Evolutionary conservation across 2,888 invertebrate species (phyloP).

Genomic region (Drosophila helvetica): DNA sequence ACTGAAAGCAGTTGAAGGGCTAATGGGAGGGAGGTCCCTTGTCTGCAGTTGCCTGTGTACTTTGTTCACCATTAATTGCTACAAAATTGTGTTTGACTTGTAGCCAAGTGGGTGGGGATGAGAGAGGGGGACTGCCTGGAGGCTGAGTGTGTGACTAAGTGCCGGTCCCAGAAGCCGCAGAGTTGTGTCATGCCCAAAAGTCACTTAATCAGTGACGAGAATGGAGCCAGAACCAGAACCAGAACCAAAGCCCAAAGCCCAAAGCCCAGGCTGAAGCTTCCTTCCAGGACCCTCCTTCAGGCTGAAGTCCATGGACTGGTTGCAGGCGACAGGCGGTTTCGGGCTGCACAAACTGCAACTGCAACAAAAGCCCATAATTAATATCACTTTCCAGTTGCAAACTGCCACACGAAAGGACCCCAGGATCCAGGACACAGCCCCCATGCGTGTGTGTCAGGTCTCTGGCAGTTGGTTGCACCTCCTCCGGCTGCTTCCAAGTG

Average conservation of each 20-base stretch:
- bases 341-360: constrained; percentile 15
- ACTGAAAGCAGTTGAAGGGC: neutral
- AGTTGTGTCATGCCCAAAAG: constrained; percentile 48
- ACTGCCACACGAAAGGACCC: constrained; percentile 35
- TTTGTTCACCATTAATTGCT: constrained; percentile 33
- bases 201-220: constrained; percentile 57
- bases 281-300: constrained; percentile 1
- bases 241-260: neutral
- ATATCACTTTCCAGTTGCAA: constrained; percentile 63
- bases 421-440: neutral
- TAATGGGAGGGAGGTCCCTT: neutral
- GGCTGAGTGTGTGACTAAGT: constrained; percentile 5
- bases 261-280: neutral
- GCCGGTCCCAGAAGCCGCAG: constrained; percentile 33
- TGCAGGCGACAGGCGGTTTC: constrained; percentile 6
- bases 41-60: neutral
- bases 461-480: constrained; percentile 10
- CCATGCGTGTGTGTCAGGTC: constrained; percentile 2
- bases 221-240: neutral
- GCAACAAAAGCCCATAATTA: constrained; percentile 66
- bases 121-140: neutral
- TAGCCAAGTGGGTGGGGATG: neutral
- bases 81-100: constrained; percentile 23
- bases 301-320: neutral
- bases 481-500: constrained; percentile 4